phyloP scores from a whole-genome alignment of 2,113 vertebrate genomes.

The Danio rerio region GRCz12tu NC_133200.1:10813501-10814000 shows the following conservation, averaged over 20 bases:
- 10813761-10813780: conserved; percentile 45
- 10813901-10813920: conserved; percentile 26
- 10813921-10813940: conserved; percentile 29
- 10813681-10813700: conserved; percentile 47
- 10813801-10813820: conserved; percentile 10
- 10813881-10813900: conserved; percentile 29
- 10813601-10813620: conserved; percentile 26
- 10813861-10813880: conserved; percentile 31
- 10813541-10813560: conserved; percentile 14
- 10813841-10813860: conserved; percentile 43
- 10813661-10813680: conserved; percentile 29
- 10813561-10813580: conserved; percentile 31
- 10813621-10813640: conserved; percentile 4
- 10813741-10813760: conserved; percentile 50
- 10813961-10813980: conserved; percentile 23
- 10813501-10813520: conserved; percentile 33
- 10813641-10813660: conserved; percentile 30
- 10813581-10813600: conserved; percentile 36
- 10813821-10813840: conserved; percentile 1
- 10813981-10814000: conserved; percentile 15
- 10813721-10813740: conserved; percentile 32
- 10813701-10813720: conserved; percentile 45
- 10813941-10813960: not conserved
- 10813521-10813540: conserved; percentile 26
- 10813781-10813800: conserved; percentile 38